These are phyloP conservation scores for Thereva nobilitata DNA, from an alignment of 2,888 invertebrate genomes.

Conservation along the genomic window DNA sequence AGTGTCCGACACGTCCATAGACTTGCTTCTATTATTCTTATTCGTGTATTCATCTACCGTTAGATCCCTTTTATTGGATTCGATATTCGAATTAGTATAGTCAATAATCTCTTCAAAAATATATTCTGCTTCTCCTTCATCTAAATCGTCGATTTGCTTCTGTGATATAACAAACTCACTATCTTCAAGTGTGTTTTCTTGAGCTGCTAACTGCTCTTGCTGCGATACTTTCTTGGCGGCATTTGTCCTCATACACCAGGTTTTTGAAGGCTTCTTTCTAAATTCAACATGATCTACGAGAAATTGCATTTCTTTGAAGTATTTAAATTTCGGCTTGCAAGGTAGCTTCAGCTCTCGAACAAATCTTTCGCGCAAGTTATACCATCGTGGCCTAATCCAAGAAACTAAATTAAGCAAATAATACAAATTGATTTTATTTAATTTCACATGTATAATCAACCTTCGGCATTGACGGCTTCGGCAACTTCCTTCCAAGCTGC, in stretches of 20 bases:
- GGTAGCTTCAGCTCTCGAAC: slow-evolving; percentile 17
- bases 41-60: too few relatives aligned
- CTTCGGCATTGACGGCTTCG: slow-evolving; percentile 1
- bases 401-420: slow-evolving; percentile 2
- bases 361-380: slow-evolving; percentile 22
- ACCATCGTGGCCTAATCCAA: slow-evolving; percentile 18
- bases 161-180: background rate
- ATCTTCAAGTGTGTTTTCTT: background rate
- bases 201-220: too few relatives aligned
- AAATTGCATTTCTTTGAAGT: slow-evolving; percentile 16
- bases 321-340: slow-evolving; percentile 10
- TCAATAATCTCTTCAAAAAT: too few relatives aligned
- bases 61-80: too few relatives aligned
- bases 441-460: background rate
- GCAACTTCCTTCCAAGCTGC: slow-evolving; percentile 23
- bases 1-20: too few relatives aligned
- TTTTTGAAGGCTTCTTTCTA: background rate
- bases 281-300: slow-evolving; percentile 18
- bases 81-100: too few relatives aligned
- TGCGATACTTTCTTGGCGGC: too few relatives aligned
- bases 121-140: too few relatives aligned
- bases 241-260: too few relatives aligned
- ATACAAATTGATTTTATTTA: background rate
- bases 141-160: background rate
- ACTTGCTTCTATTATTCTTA: too few relatives aligned